Base-by-base conservation (phyloP, 2,113 vertebrate genomes). In the Lasiurus borealis region DNA sequence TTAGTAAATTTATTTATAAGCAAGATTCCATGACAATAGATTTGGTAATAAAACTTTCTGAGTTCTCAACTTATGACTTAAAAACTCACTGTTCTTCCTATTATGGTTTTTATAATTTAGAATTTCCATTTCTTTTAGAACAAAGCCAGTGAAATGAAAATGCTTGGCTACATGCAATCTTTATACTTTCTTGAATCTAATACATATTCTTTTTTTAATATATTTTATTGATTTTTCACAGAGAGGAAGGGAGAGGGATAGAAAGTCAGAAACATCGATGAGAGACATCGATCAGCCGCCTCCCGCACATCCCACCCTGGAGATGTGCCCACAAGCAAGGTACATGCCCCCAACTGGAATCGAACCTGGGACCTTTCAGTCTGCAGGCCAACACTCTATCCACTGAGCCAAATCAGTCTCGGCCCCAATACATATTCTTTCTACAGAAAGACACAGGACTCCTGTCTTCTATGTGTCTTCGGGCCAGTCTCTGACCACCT, bases 81-180 rank as follows among this genome's bases (percentile, higher is more conserved):
- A 80, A 80, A 87, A 91, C 88, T 86, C n/a, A 59, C 88, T 84
- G 27, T 9, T 57, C 4, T 21, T 92, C 29, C 21, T 85, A 3
- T 59, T 78, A 8, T 64, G 66, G 54, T 44, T 81, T 75, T 48
- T 90, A 31, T 69, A 68, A 40, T 5, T 40, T 83, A 69, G 34
- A 85, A 81, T 8, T 76, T 75, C 44, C 31, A 25, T 93, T 84
- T 52, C 27, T 96, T 82, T 85, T 48, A 77, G 72, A 93, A 82
- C 21, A 94, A 93, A 85, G 64, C 15, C 13, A 80, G 9, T 1
- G n/a, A 84, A 59, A 11, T 68, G 76, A 88, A 95, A n/a, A 57
- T 36, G n/a, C 72, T 62, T 40, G 91, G 6, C 18, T 69, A 10
- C 29, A n/a, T 78, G 25, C 23, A 66, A 13, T 59, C 19, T 6